Percentiles rank a stretch among this genome's conserved stretches.
phyloP scores from a whole-genome alignment of 2,113 vertebrate species.

The Stegastes partitus region DNA sequence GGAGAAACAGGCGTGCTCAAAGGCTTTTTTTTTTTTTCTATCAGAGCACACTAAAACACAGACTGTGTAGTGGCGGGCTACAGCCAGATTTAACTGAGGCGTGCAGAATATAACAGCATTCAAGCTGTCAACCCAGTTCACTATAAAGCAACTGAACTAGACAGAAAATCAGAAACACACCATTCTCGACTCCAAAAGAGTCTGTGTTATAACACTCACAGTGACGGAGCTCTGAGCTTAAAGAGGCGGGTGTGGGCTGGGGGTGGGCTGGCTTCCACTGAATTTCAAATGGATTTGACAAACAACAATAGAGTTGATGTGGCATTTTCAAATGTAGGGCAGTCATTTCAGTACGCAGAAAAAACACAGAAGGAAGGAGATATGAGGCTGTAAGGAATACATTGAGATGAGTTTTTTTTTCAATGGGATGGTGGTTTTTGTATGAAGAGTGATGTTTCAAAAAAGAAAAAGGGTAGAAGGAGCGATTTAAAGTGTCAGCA shows the following conservation, averaged over 20 bases:
- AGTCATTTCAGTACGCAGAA: constrained; percentile 39
- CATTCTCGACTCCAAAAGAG: constrained; percentile 33
- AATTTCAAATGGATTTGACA: constrained; percentile 65
- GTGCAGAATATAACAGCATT: constrained; percentile 32
- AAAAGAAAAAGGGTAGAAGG: background rate
- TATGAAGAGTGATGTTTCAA: constrained; percentile 1
- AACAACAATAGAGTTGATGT: constrained; percentile 70
- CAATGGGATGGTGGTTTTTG: background rate
- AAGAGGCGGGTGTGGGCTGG: constrained; percentile 36
- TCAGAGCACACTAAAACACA: constrained; percentile 24
- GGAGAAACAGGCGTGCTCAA: background rate
- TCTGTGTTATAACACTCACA: constrained; percentile 25
- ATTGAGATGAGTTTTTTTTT: constrained; percentile 32
- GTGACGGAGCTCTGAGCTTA: constrained; percentile 39
- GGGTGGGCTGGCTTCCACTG: constrained; percentile 57
- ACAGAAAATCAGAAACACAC: constrained; percentile 55
- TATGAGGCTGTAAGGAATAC: constrained; percentile 6
- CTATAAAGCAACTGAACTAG: constrained; percentile 38
- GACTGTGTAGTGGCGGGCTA: constrained; percentile 15
- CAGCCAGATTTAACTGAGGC: constrained; percentile 33
- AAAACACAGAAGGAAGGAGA: constrained; percentile 44
- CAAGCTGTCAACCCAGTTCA: constrained; percentile 51
- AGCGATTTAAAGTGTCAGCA: constrained; percentile 19
- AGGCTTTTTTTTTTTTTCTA: background rate
- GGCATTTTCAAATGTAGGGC: constrained; percentile 70